Conservation (phyloP, 2,888 invertebrate species). For the Zygaena filipendulae region DNA sequence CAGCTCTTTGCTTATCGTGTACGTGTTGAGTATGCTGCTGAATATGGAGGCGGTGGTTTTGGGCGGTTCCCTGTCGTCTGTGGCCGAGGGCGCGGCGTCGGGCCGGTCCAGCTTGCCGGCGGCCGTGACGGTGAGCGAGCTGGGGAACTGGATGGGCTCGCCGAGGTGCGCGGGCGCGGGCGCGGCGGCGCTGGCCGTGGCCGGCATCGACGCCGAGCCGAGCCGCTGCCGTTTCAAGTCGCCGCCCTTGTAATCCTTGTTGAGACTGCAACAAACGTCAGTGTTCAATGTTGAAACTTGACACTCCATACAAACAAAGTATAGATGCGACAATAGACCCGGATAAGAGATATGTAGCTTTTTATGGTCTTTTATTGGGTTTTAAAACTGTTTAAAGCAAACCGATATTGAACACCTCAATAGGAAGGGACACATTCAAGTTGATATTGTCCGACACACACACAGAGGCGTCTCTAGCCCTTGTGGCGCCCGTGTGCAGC, state of each 20-base stretch:
- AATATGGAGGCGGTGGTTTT: constrained; percentile 25
- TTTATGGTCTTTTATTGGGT: no score
- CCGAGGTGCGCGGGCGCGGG: constrained; percentile 21
- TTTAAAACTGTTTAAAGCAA: no score
- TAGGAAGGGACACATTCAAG: no score
- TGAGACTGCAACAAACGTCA: constrained; percentile 58
- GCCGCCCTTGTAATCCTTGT: constrained; percentile 43
- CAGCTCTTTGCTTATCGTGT: constrained; percentile 35
- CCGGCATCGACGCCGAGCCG: constrained; percentile 27
- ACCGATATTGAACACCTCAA: no score
- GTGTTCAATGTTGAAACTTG: no score
- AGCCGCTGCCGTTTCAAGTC: constrained; percentile 41
- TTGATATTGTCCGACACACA: no score
- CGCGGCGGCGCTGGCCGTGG: constrained; percentile 10
- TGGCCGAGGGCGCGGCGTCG: constrained; percentile 21
- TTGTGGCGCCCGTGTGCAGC: no score
- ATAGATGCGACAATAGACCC: neutral
- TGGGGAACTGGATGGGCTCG: constrained; percentile 52
- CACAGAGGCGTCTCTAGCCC: no score
- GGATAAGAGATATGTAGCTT: neutral
- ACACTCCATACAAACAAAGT: no score
- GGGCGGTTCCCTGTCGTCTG: constrained; percentile 23
- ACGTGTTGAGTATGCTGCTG: constrained; percentile 32
- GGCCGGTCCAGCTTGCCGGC: constrained; percentile 21
- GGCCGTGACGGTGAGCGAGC: constrained; percentile 54